Evolutionary conservation across 2,888 invertebrate species (phyloP).

Genomic region (Stenodera caucasica): DNA sequence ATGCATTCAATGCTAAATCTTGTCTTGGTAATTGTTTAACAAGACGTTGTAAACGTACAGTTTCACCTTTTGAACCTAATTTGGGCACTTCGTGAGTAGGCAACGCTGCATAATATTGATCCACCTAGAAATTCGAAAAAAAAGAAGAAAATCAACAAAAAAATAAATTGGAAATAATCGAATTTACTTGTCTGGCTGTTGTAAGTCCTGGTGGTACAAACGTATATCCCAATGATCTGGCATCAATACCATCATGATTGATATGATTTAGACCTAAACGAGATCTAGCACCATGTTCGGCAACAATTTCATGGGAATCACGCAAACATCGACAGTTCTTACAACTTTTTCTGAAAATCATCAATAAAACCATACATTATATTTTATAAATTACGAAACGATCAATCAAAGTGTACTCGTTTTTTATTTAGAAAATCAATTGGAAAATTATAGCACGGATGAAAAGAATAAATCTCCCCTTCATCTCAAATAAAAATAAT

Average conservation of each 20-base stretch:
- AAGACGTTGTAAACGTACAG: slow-evolving; percentile 78
- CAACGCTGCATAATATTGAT: slow-evolving; percentile 89
- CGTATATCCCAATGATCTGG: slow-evolving; percentile 52
- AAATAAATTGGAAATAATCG: background rate
- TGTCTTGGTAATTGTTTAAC: slow-evolving; percentile 91
- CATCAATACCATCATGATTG: slow-evolving; percentile 64
- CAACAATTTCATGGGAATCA: slow-evolving; percentile 79
- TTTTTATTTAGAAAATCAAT: no score
- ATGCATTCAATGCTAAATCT: slow-evolving; percentile 88
- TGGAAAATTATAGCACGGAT: background rate
- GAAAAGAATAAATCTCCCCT: background rate
- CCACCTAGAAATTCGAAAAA: slow-evolving; percentile 65
- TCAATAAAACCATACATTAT: no score
- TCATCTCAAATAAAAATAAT: background rate
- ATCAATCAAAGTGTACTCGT: no score
- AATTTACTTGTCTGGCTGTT: slow-evolving; percentile 51
- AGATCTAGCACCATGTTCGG: slow-evolving; percentile 52
- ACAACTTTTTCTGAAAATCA: slow-evolving; percentile 88
- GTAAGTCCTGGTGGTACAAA: slow-evolving; percentile 54
- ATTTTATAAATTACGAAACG: no score
- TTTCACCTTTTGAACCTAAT: slow-evolving; percentile 75
- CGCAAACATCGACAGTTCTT: slow-evolving; percentile 90
- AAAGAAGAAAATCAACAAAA: slow-evolving; percentile 3
- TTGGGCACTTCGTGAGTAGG: slow-evolving; percentile 71
- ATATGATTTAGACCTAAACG: slow-evolving; percentile 54